Conservation (phyloP, 2,797 vertebrate genomes). For the Perodicticus potto region DNA sequence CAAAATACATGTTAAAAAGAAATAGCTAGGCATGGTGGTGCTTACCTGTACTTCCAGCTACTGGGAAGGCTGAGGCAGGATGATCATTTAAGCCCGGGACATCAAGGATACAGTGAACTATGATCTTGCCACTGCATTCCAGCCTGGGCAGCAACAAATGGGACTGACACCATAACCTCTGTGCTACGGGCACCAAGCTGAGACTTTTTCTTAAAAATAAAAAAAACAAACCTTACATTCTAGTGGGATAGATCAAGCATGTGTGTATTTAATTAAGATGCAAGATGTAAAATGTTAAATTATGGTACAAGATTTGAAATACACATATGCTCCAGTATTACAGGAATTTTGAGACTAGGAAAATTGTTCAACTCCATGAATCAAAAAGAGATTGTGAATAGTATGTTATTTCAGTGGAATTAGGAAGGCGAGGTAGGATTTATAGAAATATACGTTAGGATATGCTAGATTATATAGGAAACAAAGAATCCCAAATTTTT, state of each 20-base stretch:
- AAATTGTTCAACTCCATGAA: background rate
- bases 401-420: slow-evolving; percentile 8
- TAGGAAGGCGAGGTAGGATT: background rate
- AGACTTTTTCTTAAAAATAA: too few species aligned
- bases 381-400: slow-evolving; percentile 33
- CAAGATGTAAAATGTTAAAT: background rate
- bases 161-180: too few species aligned
- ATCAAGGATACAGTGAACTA: too few species aligned
- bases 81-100: too few species aligned
- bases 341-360: background rate
- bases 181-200: too few species aligned
- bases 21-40: background rate
- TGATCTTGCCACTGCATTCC: too few species aligned
- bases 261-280: background rate
- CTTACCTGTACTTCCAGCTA: background rate
- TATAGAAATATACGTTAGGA: slow-evolving; percentile 6
- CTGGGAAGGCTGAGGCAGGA: too few species aligned
- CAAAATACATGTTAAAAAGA: background rate
- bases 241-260: background rate
- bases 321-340: background rate
- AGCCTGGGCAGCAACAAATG: too few species aligned
- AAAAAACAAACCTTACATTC: background rate
- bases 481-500: background rate
- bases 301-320: background rate
- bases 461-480: background rate